phyloP scores from a whole-genome alignment of 2,113 vertebrate genomes.

The Catharus bicknelli region DNA sequence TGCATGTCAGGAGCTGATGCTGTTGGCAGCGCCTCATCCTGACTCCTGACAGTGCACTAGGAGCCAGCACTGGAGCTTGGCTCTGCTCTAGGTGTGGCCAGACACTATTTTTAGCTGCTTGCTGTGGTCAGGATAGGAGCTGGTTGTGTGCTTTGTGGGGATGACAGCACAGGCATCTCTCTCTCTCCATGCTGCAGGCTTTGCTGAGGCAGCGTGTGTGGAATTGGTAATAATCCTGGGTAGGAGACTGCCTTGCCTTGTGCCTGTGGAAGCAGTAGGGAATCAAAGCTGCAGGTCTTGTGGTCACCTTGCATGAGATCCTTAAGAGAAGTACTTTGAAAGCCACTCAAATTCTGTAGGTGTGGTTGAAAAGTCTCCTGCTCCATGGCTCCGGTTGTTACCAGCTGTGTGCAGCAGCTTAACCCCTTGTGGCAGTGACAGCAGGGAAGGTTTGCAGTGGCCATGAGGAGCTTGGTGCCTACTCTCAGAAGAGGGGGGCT shows the following conservation, averaged over 20 bases:
- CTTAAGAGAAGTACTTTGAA: neutral
- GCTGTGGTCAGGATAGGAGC: neutral
- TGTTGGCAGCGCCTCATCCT: fast-evolving
- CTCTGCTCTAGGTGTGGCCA: fast-evolving
- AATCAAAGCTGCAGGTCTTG: neutral
- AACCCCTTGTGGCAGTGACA: neutral
- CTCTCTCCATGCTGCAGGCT: neutral
- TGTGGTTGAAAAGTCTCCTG: neutral
- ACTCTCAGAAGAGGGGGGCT: neutral
- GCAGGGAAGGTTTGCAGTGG: neutral
- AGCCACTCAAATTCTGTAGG: neutral
- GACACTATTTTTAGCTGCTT: neutral
- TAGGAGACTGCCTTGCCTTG: neutral
- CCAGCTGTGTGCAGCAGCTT: neutral
- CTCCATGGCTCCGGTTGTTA: neutral
- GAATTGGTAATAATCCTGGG: neutral
- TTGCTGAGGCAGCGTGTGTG: neutral
- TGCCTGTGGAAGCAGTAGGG: neutral
- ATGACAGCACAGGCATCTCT: neutral
- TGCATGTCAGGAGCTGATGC: neutral
- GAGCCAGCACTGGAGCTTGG: neutral
- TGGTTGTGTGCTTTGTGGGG: neutral
- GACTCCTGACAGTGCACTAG: fast-evolving
- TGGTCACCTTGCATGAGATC: neutral
- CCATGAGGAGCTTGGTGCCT: neutral